A percentile compares a stretch with the other conserved stretches of the same genome.
Evolutionary conservation across 1,140 invertebrate species (phyloP).

Genomic region (Rhagoletis zephyria): DNA sequence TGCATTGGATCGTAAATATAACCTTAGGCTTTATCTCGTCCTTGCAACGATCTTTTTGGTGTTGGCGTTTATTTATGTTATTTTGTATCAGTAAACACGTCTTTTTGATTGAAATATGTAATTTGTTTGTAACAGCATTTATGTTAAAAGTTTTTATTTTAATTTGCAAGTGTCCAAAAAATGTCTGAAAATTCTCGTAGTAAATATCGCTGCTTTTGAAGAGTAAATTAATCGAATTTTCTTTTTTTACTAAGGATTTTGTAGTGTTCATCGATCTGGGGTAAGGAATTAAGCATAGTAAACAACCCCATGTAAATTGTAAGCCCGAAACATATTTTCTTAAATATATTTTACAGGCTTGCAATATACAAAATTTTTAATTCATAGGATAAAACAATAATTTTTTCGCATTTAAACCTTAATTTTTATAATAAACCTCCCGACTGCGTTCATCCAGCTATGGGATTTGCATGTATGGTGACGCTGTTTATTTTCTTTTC

Average conservation of each 20-base stretch:
- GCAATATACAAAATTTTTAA: too few species aligned
- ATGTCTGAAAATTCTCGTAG: slow-evolving; percentile 13
- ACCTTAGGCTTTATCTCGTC: neutral
- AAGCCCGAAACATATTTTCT: too few species aligned
- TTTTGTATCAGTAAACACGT: slow-evolving; percentile 1
- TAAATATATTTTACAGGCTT: too few species aligned
- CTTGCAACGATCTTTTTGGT: neutral
- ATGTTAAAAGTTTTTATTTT: slow-evolving; percentile 65
- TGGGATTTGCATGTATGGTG: slow-evolving; percentile 96
- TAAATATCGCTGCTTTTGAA: slow-evolving; percentile 57
- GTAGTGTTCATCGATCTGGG: too few species aligned
- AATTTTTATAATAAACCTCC: neutral
- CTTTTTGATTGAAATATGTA: neutral
- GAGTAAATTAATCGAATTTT: too few species aligned
- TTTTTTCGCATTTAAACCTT: too few species aligned
- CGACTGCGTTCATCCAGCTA: slow-evolving; percentile 79
- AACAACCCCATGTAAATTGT: too few species aligned
- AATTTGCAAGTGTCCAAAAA: neutral
- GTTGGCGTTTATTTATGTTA: slow-evolving; percentile 9
- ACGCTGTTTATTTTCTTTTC: slow-evolving; percentile 90
- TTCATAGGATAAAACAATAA: too few species aligned
- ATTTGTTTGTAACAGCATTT: slow-evolving; percentile 60
- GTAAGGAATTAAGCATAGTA: too few species aligned
- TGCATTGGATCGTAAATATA: slow-evolving; percentile 32
- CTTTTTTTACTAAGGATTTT: too few species aligned